Conservation (phyloP, 2,113 vertebrate species). For the Bungarus multicinctus region DNA sequence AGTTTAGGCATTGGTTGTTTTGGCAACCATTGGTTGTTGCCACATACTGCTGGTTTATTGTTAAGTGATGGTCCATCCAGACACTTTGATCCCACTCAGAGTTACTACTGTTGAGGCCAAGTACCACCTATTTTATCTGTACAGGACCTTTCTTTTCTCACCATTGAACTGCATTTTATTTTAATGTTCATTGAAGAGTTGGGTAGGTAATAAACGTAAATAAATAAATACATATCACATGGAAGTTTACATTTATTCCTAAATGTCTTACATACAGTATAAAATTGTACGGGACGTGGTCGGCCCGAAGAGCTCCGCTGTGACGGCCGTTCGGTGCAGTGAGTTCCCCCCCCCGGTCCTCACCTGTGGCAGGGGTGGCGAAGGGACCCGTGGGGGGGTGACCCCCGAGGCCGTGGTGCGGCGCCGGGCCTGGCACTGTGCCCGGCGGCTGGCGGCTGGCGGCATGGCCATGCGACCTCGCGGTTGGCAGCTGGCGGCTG, state of each 20-base stretch:
- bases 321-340: no score
- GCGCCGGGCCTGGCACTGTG: no score
- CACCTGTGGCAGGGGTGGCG: no score
- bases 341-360: no score
- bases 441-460: no score
- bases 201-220: neutral
- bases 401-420: no score
- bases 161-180: neutral
- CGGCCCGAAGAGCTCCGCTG: no score
- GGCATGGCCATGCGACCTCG: no score
- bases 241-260: neutral
- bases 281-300: no score
- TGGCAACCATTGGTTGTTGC: no score
- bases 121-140: neutral
- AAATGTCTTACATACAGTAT: neutral
- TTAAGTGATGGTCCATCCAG: neutral
- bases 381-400: no score
- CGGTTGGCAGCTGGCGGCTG: no score
- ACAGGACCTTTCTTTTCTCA: neutral
- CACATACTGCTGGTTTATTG: neutral
- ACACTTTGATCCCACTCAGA: neutral
- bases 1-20: neutral
- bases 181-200: neutral
- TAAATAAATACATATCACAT: neutral
- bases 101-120: neutral